Percentiles rank a stretch among this genome's conserved stretches.
Conservation (phyloP, 23 tunicate species). For the Trididemnum miniatum region DNA sequence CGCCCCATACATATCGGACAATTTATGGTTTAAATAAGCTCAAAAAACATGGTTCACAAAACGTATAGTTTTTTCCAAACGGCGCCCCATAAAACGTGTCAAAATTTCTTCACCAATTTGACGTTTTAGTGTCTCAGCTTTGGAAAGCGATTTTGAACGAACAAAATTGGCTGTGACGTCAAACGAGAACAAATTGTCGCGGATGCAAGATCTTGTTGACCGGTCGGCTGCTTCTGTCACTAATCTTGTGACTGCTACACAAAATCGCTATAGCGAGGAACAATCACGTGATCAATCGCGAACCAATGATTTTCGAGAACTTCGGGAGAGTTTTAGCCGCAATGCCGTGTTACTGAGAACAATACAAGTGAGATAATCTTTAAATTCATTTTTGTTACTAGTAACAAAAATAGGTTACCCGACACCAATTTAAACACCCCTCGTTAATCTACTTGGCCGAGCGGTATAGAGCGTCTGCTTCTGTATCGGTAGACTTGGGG, state of each 20-base stretch:
- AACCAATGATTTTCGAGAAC: constrained; percentile 27
- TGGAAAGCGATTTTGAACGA: not conserved
- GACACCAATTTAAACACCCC: too few species aligned
- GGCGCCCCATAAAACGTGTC: too few species aligned
- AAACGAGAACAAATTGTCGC: constrained; percentile 54
- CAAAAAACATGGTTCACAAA: too few species aligned
- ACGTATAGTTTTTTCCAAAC: too few species aligned
- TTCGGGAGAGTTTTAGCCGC: constrained; percentile 24
- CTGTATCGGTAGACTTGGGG: too few species aligned
- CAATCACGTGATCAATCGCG: constrained; percentile 46
- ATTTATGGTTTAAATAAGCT: too few species aligned
- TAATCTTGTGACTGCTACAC: not conserved
- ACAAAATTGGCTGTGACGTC: constrained; percentile 25
- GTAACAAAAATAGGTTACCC: too few species aligned
- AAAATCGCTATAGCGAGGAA: not conserved
- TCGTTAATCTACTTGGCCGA: too few species aligned
- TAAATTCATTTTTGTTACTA: too few species aligned
- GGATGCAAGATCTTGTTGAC: constrained; percentile 40
- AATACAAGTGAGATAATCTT: constrained; percentile 15
- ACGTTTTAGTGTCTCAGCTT: not conserved
- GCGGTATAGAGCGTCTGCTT: too few species aligned
- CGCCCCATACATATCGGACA: too few species aligned
- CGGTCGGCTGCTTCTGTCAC: constrained; percentile 24
- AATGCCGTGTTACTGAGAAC: constrained; percentile 12
- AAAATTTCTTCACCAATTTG: too few species aligned